These are phyloP conservation scores for Sepiola atlantica DNA, from an alignment of 2,888 invertebrate genomes.

Conservation along the genomic window DNA sequence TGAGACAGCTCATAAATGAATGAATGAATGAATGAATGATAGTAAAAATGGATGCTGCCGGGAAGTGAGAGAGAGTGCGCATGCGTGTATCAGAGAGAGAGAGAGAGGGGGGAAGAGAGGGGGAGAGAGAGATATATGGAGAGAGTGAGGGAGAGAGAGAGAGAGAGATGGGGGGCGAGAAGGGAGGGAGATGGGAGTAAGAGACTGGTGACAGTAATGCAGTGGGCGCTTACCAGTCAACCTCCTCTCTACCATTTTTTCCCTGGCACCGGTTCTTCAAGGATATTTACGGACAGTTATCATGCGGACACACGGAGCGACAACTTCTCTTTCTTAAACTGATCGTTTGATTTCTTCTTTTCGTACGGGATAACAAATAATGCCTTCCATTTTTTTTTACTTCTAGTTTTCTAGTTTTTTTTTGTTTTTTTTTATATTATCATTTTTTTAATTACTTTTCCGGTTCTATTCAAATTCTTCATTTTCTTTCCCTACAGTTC, in stretches of 20 bases:
- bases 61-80: neutral
- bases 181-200: neutral
- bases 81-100: neutral
- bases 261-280: neutral
- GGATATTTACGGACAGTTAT: neutral
- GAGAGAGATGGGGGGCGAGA: neutral
- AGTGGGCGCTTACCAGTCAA: neutral
- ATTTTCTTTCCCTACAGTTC: too few relatives aligned
- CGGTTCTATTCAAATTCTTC: too few relatives aligned
- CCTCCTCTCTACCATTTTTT: neutral
- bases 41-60: too few relatives aligned
- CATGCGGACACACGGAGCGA: neutral
- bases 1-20: too few relatives aligned
- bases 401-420: too few relatives aligned
- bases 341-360: neutral
- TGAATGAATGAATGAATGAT: too few relatives aligned
- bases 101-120: neutral
- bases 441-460: too few relatives aligned
- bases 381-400: too few relatives aligned
- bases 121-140: neutral
- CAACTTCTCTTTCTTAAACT: neutral
- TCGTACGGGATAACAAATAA: neutral
- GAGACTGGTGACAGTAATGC: neutral
- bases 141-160: neutral
- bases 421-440: too few relatives aligned